A percentile compares a stretch with the other conserved stretches of the same genome.
phyloP scores from a whole-genome alignment of 2,888 invertebrate species.

The Ceramica pisi region DNA sequence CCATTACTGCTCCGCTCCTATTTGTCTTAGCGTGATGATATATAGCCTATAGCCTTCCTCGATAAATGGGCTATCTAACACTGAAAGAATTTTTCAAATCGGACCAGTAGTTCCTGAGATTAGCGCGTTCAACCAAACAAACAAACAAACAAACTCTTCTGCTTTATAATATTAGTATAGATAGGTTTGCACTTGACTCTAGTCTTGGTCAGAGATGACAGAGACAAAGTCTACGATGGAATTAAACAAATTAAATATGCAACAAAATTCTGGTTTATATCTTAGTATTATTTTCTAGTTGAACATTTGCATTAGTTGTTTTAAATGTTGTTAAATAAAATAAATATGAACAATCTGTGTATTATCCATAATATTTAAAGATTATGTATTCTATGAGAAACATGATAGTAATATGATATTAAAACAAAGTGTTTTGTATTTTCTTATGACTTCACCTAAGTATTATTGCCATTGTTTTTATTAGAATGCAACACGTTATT shows the following conservation, averaged over 20 bases:
- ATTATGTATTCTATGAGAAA: slow-evolving; percentile 11
- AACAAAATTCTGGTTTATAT: neutral
- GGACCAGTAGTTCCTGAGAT: too few species aligned
- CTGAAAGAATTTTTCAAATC: too few species aligned
- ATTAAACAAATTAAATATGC: neutral
- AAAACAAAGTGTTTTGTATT: slow-evolving; percentile 4
- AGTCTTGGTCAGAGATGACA: too few species aligned
- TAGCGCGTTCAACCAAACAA: too few species aligned
- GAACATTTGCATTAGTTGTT: slow-evolving; percentile 4
- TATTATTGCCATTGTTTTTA: neutral
- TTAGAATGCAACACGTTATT: neutral
- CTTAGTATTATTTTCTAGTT: neutral
- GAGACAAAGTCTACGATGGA: too few species aligned
- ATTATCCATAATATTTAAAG: slow-evolving; percentile 1
- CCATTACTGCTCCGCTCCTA: too few species aligned
- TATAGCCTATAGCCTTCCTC: too few species aligned
- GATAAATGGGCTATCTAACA: too few species aligned
- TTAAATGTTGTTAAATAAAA: slow-evolving; percentile 18
- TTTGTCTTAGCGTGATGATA: too few species aligned
- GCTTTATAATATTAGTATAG: too few species aligned
- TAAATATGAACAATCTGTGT: slow-evolving; percentile 6
- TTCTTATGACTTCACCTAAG: neutral
- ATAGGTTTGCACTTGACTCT: too few species aligned
- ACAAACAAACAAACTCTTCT: too few species aligned
- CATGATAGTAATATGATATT: neutral